Evolutionary conservation across 2,797 vertebrate genomes (phyloP).

Genomic region (Sphaeramia orbicularis): DNA sequence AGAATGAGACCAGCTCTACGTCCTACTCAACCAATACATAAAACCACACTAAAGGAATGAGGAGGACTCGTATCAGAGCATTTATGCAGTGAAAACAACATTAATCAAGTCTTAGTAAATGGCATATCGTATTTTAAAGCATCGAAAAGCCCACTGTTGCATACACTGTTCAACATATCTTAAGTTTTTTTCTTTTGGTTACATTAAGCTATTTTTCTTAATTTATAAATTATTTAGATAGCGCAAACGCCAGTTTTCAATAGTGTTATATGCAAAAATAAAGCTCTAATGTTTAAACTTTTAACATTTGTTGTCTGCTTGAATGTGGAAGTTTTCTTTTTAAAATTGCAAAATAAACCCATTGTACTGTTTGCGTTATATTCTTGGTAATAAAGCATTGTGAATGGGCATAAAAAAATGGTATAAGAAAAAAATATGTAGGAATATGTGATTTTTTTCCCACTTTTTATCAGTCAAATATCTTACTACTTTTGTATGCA

Average conservation of each 20-base stretch:
- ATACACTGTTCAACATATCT: neutral
- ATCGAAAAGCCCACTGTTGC: neutral
- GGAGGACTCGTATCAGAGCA: slow-evolving; percentile 8
- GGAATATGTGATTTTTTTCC: neutral
- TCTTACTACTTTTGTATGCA: slow-evolving; percentile 11
- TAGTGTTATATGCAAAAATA: slow-evolving; percentile 21
- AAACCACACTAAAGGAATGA: slow-evolving; percentile 29
- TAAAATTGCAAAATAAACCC: neutral
- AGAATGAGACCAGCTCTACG: slow-evolving; percentile 48
- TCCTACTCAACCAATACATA: slow-evolving; percentile 46
- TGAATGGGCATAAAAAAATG: neutral
- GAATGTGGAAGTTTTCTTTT: slow-evolving; percentile 1
- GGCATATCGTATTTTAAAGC: slow-evolving; percentile 12
- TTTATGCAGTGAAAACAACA: slow-evolving; percentile 11
- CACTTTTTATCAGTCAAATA: slow-evolving; percentile 3
- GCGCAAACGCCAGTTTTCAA: slow-evolving; percentile 36
- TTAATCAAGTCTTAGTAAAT: slow-evolving; percentile 17
- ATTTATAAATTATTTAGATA: slow-evolving; percentile 35
- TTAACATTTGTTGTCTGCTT: neutral
- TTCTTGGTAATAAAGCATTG: slow-evolving; percentile 1
- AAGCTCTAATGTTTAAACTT: slow-evolving; percentile 17
- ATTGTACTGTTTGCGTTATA: neutral
- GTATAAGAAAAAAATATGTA: neutral
- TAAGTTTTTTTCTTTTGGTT: slow-evolving; percentile 14
- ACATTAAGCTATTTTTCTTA: slow-evolving; percentile 28